phyloP scores from a whole-genome alignment of 1,140 invertebrate species.

The Lerema accius region DNA sequence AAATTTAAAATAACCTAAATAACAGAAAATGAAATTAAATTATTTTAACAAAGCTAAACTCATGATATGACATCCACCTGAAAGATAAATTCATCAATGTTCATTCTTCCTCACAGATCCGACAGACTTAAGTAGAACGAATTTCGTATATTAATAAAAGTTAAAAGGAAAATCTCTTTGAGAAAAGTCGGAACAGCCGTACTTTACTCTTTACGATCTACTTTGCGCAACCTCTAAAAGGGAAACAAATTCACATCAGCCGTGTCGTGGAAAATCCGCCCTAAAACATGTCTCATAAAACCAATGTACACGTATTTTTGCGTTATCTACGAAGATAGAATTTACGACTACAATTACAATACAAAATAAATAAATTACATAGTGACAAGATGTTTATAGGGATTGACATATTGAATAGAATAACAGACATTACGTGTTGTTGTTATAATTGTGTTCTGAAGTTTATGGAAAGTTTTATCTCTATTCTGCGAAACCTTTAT shows the following conservation, averaged over 20 bases:
- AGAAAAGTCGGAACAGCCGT: constrained; percentile 8
- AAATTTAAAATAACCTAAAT: too few relatives aligned
- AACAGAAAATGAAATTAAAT: too few relatives aligned
- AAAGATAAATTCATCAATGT: neutral
- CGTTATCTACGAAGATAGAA: neutral
- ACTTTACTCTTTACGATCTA: constrained; percentile 17
- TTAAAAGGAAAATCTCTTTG: constrained; percentile 14
- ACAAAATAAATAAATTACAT: constrained; percentile 17
- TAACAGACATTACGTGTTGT: too few relatives aligned
- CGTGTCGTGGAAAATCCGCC: neutral
- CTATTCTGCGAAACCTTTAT: too few relatives aligned
- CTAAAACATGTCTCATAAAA: constrained; percentile 16
- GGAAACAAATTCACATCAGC: constrained; percentile 20
- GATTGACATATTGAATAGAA: constrained; percentile 15
- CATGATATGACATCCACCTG: neutral
- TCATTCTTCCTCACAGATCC: neutral
- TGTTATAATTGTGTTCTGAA: too few relatives aligned
- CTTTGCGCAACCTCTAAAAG: constrained; percentile 15
- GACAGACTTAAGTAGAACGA: neutral
- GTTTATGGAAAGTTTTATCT: too few relatives aligned
- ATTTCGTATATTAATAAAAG: constrained; percentile 12
- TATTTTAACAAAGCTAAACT: too few relatives aligned
- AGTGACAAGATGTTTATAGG: constrained; percentile 12
- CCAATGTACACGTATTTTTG: constrained; percentile 10
- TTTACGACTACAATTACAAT: constrained; percentile 3